Conservation (phyloP, 2,888 invertebrate species). For the Caenorhabditis wallacei region DNA sequence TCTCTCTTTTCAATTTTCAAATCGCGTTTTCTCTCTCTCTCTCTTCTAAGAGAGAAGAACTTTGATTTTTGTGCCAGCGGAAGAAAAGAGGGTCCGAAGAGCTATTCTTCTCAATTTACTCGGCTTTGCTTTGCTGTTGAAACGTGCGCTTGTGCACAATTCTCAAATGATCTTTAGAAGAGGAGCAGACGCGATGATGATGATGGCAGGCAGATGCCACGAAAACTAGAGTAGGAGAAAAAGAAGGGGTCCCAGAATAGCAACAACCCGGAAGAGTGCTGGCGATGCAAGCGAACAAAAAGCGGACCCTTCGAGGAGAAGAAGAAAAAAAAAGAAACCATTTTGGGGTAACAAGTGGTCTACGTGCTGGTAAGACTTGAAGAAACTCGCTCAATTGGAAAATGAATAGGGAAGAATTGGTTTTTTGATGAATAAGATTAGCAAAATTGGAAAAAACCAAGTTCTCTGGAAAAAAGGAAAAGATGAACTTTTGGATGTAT, state of each 20-base stretch:
- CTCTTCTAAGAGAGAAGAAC: conserved; percentile 37
- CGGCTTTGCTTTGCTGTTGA: conserved; percentile 47
- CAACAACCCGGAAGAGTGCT: conserved; percentile 59
- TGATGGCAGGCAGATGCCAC: conserved; percentile 36
- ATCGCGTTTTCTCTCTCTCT: not conserved
- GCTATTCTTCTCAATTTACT: conserved; percentile 31
- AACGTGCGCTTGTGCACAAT: conserved; percentile 62
- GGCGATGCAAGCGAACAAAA: conserved; percentile 52
- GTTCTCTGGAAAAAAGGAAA: not conserved
- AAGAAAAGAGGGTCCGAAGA: conserved; percentile 31
- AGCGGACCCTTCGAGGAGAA: conserved; percentile 19
- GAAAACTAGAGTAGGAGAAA: conserved; percentile 24
- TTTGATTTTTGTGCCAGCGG: conserved; percentile 51
- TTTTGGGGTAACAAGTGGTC: conserved; percentile 40
- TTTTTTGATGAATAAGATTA: conserved; percentile 47
- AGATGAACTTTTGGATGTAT: conserved; percentile 25
- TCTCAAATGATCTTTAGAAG: conserved; percentile 56
- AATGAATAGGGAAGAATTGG: conserved; percentile 48
- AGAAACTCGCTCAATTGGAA: conserved; percentile 46
- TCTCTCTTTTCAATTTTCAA: not conserved
- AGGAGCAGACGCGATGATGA: conserved; percentile 53
- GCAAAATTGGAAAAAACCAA: not conserved
- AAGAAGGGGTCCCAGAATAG: conserved; percentile 45
- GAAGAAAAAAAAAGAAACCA: conserved; percentile 13
- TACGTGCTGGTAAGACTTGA: conserved; percentile 24